Conservation (phyloP, 1,140 invertebrate genomes). For the Drosophila truncata region DNA sequence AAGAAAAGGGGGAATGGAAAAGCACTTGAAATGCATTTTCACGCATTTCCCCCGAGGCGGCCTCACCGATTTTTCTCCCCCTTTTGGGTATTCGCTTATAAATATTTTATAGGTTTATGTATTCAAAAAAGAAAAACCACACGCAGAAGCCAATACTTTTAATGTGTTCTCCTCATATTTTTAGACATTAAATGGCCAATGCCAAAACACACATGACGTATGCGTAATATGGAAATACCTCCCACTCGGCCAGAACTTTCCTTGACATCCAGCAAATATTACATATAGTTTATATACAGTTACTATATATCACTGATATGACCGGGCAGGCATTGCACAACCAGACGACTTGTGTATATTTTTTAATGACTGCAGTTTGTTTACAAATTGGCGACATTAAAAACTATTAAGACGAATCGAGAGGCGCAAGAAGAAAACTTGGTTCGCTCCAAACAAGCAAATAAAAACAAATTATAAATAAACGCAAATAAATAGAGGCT, state of each 20-base stretch:
- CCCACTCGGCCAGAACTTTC: slow-evolving; percentile 31
- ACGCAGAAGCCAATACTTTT: slow-evolving; percentile 17
- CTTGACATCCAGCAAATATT: slow-evolving; percentile 65
- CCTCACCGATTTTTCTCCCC: not conserved
- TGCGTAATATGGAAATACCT: slow-evolving; percentile 65
- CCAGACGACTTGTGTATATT: slow-evolving; percentile 38
- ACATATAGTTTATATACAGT: slow-evolving; percentile 13
- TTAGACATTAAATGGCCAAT: slow-evolving; percentile 62
- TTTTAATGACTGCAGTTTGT: slow-evolving; percentile 73
- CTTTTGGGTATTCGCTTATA: slow-evolving; percentile 2
- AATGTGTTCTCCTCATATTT: slow-evolving; percentile 38
- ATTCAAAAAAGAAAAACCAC: not conserved
- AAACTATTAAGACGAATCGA: slow-evolving; percentile 73
- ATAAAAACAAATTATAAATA: slow-evolving; percentile 83
- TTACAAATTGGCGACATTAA: slow-evolving; percentile 82
- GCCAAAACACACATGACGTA: slow-evolving; percentile 75
- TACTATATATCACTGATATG: slow-evolving; percentile 19
- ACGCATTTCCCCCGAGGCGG: slow-evolving; percentile 8
- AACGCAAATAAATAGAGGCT: slow-evolving; percentile 75
- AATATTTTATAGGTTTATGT: slow-evolving; percentile 17
- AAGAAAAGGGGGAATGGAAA: slow-evolving; percentile 23
- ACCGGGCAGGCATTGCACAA: slow-evolving; percentile 55
- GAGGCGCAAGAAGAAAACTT: slow-evolving; percentile 16
- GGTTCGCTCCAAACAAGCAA: slow-evolving; percentile 32
- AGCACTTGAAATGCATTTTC: slow-evolving; percentile 49